Base-by-base conservation (phyloP, 2,888 invertebrate species). In the Frankliniella intonsa region DNA sequence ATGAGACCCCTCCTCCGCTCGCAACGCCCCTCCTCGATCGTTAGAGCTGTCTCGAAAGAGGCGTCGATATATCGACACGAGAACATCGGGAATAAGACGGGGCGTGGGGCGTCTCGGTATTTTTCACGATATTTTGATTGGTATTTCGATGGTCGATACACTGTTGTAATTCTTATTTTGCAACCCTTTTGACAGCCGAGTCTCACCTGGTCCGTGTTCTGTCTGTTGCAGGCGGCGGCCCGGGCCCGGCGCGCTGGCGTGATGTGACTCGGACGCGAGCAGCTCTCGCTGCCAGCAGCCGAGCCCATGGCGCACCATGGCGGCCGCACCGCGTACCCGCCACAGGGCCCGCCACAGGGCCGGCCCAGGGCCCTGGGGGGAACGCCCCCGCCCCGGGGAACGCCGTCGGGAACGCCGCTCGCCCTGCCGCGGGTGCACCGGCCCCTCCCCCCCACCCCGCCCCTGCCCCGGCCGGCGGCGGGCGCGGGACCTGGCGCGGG, bases 251-350 rank as follows among this genome's bases (percentile, higher is more conserved):
- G 92, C 91, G 90, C 89, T 90, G 90, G 90, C 91, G 91, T 92
- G 92, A 91, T 88, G 87, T 87, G 85, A 85, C 84, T 87, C 86
- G 89, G 89, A 88, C 89, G 89, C 88, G 89, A 89, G 89, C 88
- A 89, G 89, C 89, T 90, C 90, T 89, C 90, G 90, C 90, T 89
- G 89, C 89, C 89, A 89, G 89, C 90, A 89, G 89, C 86, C 19
- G n/a, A 76, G 87, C 87, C 87, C 90, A 93, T 93, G 93, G 93
- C 93, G 91, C 92, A 92, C 91, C 92, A 93, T 93, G 92, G 93
- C 92, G 93, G 92, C 92, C 91, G 91, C 91, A 91, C 91, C 83
- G 83, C 82, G 83, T 80, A 80, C 81, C 81, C 76, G 80, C 81
- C 38, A 80, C 76, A 5, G 55, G 55, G 55, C 81, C 81, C 76